phyloP scores from a whole-genome alignment of 2,797 vertebrate species.

The Sebastes paucispinis region DNA sequence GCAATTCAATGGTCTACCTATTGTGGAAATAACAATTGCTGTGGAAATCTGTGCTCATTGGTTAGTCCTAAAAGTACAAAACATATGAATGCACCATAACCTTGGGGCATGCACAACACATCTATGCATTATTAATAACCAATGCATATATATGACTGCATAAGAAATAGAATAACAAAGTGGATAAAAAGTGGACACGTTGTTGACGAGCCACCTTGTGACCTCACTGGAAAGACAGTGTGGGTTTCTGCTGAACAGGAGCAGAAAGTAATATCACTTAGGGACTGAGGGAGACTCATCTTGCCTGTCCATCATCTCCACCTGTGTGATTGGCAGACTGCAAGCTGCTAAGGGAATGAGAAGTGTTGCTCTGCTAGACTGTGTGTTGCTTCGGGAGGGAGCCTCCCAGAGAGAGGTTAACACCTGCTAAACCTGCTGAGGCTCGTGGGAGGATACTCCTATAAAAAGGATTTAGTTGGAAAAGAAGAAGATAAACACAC shows the following conservation, averaged over 20 bases:
- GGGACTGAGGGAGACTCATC: conserved; percentile 31
- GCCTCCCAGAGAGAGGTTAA: conserved; percentile 61
- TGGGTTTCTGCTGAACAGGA: not conserved
- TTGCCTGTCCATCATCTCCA: conserved; percentile 48
- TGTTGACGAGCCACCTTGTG: not conserved
- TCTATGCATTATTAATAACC: not conserved
- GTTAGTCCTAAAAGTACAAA: not conserved
- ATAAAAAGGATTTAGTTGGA: conserved; percentile 43
- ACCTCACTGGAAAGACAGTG: not conserved
- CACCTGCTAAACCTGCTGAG: conserved; percentile 69
- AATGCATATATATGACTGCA: not conserved
- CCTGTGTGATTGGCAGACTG: conserved; percentile 62
- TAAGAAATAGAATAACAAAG: not conserved
- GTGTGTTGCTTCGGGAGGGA: conserved; percentile 59
- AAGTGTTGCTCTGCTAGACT: conserved; percentile 59
- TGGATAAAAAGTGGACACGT: not conserved
- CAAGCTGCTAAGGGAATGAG: conserved; percentile 50
- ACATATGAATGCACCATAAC: not conserved
- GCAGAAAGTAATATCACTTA: conserved; percentile 30
- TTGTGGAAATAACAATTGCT: not conserved
- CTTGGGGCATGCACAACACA: not conserved
- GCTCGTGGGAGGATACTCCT: conserved; percentile 49
- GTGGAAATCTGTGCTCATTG: not conserved
- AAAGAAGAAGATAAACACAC: conserved; percentile 18
- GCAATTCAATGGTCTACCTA: not conserved